phyloP scores from a whole-genome alignment of 2,888 invertebrate genomes.

The Mythimna ferrago region DNA sequence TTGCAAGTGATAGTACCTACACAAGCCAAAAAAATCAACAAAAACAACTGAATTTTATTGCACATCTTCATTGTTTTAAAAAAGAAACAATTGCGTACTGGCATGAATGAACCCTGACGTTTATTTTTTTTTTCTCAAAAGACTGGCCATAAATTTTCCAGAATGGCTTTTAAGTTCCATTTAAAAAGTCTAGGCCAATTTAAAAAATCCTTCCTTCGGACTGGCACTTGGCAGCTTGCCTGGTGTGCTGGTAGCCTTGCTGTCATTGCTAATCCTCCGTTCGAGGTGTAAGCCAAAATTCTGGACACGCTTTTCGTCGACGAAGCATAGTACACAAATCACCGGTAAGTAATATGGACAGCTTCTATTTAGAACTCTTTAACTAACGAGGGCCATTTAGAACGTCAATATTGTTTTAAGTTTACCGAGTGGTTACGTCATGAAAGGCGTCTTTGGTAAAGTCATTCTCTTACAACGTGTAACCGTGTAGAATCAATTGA shows the following conservation, averaged over 20 bases:
- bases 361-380: slow-evolving; percentile 19
- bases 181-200: slow-evolving; percentile 48
- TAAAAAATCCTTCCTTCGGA: slow-evolving; percentile 42
- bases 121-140: slow-evolving; percentile 10
- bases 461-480: too few relatives aligned
- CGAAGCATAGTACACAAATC: slow-evolving; percentile 46
- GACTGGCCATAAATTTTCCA: slow-evolving; percentile 31
- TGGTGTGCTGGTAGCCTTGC: slow-evolving; percentile 36
- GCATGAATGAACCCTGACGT: not conserved
- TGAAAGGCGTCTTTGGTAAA: too few relatives aligned
- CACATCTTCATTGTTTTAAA: not conserved
- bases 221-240: slow-evolving; percentile 54
- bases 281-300: slow-evolving; percentile 51
- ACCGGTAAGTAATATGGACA: slow-evolving; percentile 32
- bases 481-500: too few relatives aligned
- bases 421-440: not conserved
- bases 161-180: slow-evolving; percentile 43
- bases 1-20: too few relatives aligned
- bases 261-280: slow-evolving; percentile 58
- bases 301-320: slow-evolving; percentile 45
- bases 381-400: not conserved
- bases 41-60: too few relatives aligned
- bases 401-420: not conserved
- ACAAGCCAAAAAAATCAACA: too few relatives aligned
- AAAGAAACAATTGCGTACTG: slow-evolving; percentile 8